Conservation (phyloP, 2,888 invertebrate species). For the Drosophila mulleri region DNA sequence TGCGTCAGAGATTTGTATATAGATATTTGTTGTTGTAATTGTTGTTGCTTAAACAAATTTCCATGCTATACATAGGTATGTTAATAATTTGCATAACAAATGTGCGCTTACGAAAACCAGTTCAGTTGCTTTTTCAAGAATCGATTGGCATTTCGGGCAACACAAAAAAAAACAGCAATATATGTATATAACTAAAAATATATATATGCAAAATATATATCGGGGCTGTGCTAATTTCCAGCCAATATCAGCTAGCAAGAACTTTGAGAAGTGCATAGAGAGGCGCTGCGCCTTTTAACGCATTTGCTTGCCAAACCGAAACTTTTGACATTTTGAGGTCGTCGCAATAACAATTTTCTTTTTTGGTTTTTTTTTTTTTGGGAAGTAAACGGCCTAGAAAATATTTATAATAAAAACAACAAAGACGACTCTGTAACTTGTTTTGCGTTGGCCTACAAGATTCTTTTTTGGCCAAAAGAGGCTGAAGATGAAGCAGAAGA, state of each 20-base stretch:
- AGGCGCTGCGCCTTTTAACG: constrained; percentile 16
- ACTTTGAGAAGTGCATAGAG: constrained; percentile 21
- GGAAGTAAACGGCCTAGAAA: constrained; percentile 65
- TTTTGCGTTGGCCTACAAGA: constrained; percentile 73
- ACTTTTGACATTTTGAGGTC: constrained; percentile 72
- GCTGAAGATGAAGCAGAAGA: constrained; percentile 7
- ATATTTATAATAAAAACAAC: constrained; percentile 34
- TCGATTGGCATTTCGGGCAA: constrained; percentile 51
- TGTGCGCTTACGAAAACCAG: constrained; percentile 61
- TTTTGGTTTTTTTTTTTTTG: constrained; percentile 2
- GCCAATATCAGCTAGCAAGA: constrained; percentile 44
- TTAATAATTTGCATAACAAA: constrained; percentile 62
- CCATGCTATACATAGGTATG: constrained; percentile 40
- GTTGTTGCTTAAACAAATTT: constrained; percentile 22
- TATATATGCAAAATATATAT: constrained; percentile 34
- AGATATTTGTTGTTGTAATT: constrained; percentile 1
- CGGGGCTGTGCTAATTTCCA: constrained; percentile 60
- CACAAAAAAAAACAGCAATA: constrained; percentile 16
- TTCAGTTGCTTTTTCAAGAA: constrained; percentile 62
- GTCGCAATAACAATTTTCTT: constrained; percentile 17
- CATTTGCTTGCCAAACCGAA: constrained; percentile 12
- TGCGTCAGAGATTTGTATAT: constrained; percentile 43
- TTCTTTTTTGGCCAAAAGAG: constrained; percentile 59
- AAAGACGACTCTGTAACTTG: constrained; percentile 61
- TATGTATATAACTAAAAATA: not conserved